phyloP scores from a whole-genome alignment of 1,140 invertebrate genomes.

The Zaprionus ornatus region DNA sequence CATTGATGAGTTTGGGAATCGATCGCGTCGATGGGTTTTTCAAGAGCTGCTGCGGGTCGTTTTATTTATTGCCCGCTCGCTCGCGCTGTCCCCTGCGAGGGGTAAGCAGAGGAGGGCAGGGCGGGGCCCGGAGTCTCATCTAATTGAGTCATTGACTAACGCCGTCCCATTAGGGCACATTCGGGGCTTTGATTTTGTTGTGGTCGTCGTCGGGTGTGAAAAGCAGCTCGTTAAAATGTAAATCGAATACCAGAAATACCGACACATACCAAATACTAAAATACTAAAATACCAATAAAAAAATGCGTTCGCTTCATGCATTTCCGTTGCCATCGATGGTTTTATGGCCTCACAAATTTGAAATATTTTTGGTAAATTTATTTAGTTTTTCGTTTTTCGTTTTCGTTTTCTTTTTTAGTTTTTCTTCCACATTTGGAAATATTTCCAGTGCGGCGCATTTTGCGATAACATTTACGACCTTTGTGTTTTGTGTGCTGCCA shows the following conservation, averaged over 20 bases:
- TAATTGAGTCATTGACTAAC: slow-evolving; percentile 80
- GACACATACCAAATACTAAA: not conserved
- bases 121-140: slow-evolving; percentile 11
- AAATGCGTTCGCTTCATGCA: slow-evolving; percentile 29
- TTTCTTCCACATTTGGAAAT: slow-evolving; percentile 70
- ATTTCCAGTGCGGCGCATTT: slow-evolving; percentile 56
- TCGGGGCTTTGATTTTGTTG: slow-evolving; percentile 53
- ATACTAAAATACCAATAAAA: slow-evolving; percentile 14
- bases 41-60: slow-evolving; percentile 71
- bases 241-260: slow-evolving; percentile 43
- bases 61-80: slow-evolving; percentile 67
- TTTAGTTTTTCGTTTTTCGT: slow-evolving; percentile 33
- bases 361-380: slow-evolving; percentile 49
- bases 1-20: slow-evolving; percentile 46
- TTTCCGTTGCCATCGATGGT: slow-evolving; percentile 44
- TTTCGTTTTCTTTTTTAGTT: slow-evolving; percentile 30
- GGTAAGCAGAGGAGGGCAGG: not conserved
- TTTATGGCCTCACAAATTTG: slow-evolving; percentile 54
- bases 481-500: slow-evolving; percentile 53
- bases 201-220: slow-evolving; percentile 45
- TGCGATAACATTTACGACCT: slow-evolving; percentile 77
- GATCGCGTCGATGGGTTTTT: slow-evolving; percentile 58
- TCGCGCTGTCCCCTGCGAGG: not conserved
- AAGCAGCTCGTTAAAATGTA: slow-evolving; percentile 68
- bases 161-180: slow-evolving; percentile 56